phyloP scores from a whole-genome alignment of 2,113 vertebrate species.

The Pseudois nayaur region DNA sequence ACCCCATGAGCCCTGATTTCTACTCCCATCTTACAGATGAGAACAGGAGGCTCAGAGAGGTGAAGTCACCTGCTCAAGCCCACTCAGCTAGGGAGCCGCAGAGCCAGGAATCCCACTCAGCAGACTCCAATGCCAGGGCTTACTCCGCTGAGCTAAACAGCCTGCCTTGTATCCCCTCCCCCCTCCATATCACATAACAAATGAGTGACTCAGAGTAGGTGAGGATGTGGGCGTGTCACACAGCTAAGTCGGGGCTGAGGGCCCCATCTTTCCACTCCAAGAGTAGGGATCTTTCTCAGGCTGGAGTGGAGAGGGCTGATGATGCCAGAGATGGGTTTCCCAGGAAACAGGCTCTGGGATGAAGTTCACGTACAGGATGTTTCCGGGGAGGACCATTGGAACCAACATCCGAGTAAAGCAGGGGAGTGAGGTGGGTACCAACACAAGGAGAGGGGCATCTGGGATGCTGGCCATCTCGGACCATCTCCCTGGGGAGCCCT shows the following conservation, averaged over 20 bases:
- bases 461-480: too few species aligned
- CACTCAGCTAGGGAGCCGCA: fast-evolving
- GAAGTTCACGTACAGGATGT: not conserved
- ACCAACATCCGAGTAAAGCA: not conserved
- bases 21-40: not conserved
- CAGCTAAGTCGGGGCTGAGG: not conserved
- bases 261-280: not conserved
- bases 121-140: not conserved
- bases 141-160: too few species aligned
- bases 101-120: fast-evolving
- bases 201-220: not conserved
- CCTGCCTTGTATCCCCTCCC: not conserved
- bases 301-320: not conserved
- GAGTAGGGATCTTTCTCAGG: not conserved
- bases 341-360: not conserved
- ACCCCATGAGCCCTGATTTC: not conserved
- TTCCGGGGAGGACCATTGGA: fast-evolving
- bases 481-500: not conserved
- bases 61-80: not conserved
- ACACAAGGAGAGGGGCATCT: not conserved
- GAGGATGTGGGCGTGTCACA: not conserved
- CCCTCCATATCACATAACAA: not conserved
- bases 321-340: not conserved
- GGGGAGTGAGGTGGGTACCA: not conserved
- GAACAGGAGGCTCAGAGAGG: not conserved